Conservation (phyloP, 2,888 invertebrate species). For the Elysia crispata region DNA sequence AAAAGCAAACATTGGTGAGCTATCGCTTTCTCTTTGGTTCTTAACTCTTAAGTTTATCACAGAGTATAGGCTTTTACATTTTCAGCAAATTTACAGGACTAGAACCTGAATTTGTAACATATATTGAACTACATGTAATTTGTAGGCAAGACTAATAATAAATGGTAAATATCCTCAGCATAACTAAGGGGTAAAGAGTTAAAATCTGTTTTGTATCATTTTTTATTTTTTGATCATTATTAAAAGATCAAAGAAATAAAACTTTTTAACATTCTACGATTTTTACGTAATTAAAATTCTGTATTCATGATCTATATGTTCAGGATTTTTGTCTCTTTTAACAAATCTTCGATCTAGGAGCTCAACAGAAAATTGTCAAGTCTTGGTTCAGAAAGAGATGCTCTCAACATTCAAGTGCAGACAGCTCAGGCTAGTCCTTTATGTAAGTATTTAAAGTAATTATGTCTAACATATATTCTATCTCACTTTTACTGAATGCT, state of each 20-base stretch:
- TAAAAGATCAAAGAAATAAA: too few species aligned
- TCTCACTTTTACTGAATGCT: too few species aligned
- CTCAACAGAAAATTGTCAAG: constrained; percentile 45
- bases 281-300: not conserved
- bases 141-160: too few species aligned
- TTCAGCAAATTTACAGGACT: not conserved
- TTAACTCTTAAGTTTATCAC: not conserved
- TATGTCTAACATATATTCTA: too few species aligned
- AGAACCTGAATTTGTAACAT: too few species aligned
- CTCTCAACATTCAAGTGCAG: constrained; percentile 71
- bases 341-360: constrained; percentile 37
- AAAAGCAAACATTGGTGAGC: constrained; percentile 69
- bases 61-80: not conserved
- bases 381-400: constrained; percentile 68
- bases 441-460: constrained; percentile 70
- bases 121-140: too few species aligned
- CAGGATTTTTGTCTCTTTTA: not conserved
- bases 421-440: constrained; percentile 72
- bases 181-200: too few species aligned
- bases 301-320: too few species aligned
- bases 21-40: not conserved
- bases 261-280: too few species aligned
- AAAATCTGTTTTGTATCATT: too few species aligned
- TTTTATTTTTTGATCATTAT: too few species aligned
- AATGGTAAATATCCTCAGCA: too few species aligned